Percentiles rank a stretch among this genome's conserved stretches.
These are phyloP conservation scores for Tiaroga cobitis DNA, from an alignment of 2,797 vertebrate genomes.

Conservation along the genomic window DNA sequence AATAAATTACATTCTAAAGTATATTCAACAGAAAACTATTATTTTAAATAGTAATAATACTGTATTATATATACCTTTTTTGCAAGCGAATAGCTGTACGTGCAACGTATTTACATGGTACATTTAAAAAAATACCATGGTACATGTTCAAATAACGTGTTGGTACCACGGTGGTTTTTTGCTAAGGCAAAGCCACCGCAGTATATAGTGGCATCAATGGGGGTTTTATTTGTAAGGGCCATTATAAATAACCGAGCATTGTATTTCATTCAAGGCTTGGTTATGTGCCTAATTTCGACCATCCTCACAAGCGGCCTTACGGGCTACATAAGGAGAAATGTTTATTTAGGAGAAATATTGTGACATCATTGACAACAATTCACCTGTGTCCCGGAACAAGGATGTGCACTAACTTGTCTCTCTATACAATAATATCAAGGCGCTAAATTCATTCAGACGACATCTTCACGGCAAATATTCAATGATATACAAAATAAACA, in stretches of 20 bases:
- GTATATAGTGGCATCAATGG: background rate
- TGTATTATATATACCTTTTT: too few relatives aligned
- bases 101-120: background rate
- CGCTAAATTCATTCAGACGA: background rate
- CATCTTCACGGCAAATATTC: background rate
- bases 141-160: background rate
- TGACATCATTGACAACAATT: conserved; percentile 1
- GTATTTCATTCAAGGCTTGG: background rate
- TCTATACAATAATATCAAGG: background rate
- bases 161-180: background rate
- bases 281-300: background rate
- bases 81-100: background rate
- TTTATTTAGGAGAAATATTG: background rate
- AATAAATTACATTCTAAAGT: too few relatives aligned
- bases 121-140: background rate
- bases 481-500: background rate
- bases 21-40: too few relatives aligned
- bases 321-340: background rate
- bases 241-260: background rate
- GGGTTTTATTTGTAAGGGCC: background rate
- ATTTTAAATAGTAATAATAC: too few relatives aligned
- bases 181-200: too few relatives aligned
- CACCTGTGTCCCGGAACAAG: conserved; percentile 38
- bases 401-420: conserved; percentile 19
- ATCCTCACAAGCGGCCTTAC: background rate